These are phyloP conservation scores for Trochalopteron elliotii DNA, from an alignment of 2,113 vertebrate genomes.

Conservation along the genomic window DNA sequence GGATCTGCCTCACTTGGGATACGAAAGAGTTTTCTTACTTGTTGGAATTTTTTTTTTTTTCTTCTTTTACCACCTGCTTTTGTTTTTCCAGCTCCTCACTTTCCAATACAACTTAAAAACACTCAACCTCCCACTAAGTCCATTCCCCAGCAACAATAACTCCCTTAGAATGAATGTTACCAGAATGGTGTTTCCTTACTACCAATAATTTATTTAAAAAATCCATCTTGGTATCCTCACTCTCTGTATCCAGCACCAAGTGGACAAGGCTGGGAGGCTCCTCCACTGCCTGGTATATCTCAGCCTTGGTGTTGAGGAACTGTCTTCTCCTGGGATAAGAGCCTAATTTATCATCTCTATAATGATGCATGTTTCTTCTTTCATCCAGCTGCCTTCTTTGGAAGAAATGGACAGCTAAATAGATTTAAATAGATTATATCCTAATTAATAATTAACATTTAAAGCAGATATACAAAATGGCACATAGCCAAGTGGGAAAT, in stretches of 20 bases:
- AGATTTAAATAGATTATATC: slow-evolving; percentile 27
- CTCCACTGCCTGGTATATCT: background rate
- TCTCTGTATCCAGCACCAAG: background rate
- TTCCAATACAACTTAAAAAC: background rate
- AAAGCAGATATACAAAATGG: slow-evolving; percentile 29
- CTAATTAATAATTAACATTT: slow-evolving; percentile 59
- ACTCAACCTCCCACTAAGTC: background rate
- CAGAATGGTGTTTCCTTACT: background rate
- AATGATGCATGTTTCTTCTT: slow-evolving; percentile 24
- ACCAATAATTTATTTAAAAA: background rate
- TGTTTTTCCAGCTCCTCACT: background rate
- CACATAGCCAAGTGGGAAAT: slow-evolving; percentile 28
- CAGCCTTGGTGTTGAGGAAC: background rate
- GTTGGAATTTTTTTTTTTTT: background rate
- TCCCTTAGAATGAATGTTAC: background rate
- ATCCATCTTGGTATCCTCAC: background rate
- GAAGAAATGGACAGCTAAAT: slow-evolving; percentile 13
- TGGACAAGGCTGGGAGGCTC: background rate
- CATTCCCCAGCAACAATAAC: background rate
- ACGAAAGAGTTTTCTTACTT: background rate
- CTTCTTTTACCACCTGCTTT: background rate
- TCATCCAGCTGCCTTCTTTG: slow-evolving; percentile 14
- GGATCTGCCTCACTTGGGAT: background rate
- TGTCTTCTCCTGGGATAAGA: background rate
- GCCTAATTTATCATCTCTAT: slow-evolving; percentile 20